Evolutionary conservation across 2,797 vertebrate species (phyloP).

Genomic region (Takifugu rubripes): DNA sequence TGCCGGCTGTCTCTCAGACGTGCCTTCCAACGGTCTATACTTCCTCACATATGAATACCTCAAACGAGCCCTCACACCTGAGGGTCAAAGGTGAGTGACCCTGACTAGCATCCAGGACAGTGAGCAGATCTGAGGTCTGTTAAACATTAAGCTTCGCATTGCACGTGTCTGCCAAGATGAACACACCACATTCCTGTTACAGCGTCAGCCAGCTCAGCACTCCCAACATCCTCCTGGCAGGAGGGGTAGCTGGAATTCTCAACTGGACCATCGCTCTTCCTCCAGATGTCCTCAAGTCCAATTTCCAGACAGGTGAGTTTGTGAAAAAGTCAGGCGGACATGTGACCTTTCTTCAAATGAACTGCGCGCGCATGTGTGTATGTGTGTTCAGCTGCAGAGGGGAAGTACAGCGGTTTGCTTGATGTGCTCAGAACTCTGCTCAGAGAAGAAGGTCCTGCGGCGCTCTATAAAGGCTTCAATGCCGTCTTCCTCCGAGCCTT

Average conservation of each 20-base stretch:
- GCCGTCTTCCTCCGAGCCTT: constrained; percentile 80
- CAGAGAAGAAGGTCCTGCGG: constrained; percentile 70
- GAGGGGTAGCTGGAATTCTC: constrained; percentile 72
- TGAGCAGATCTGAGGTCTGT: no score
- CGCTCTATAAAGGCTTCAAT: constrained; percentile 78
- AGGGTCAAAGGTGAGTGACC: constrained; percentile 71
- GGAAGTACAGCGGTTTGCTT: constrained; percentile 65
- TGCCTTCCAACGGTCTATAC: constrained; percentile 75
- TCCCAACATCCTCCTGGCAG: constrained; percentile 74
- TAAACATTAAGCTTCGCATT: no score
- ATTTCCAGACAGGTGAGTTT: constrained; percentile 77
- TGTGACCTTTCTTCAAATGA: neutral
- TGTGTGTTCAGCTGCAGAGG: constrained; percentile 65
- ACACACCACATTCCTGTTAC: neutral
- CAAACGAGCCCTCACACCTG: constrained; percentile 69
- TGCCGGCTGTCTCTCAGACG: constrained; percentile 55
- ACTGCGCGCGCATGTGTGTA: neutral
- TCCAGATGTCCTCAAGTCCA: constrained; percentile 80
- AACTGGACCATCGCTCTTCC: constrained; percentile 80
- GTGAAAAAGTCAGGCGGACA: neutral
- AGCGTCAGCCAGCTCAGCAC: constrained; percentile 72
- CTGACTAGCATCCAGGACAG: no score
- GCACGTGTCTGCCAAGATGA: no score
- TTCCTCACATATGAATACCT: constrained; percentile 76
- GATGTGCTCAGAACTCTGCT: constrained; percentile 73